A percentile compares a stretch with the other conserved stretches of the same genome.
Evolutionary conservation across 2,888 invertebrate species (phyloP).

Genomic region (Microctonus aethiopoides): DNA sequence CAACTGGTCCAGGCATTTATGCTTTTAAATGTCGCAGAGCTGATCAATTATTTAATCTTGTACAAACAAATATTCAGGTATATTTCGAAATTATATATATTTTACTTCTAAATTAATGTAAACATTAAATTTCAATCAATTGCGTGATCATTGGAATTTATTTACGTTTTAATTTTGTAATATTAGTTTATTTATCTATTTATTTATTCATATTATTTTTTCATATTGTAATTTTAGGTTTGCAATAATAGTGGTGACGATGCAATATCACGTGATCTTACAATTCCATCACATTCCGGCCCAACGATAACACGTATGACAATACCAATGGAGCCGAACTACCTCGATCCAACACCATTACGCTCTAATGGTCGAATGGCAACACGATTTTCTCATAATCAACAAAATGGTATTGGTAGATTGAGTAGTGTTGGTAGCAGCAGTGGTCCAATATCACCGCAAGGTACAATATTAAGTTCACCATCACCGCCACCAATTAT

Average conservation of each 20-base stretch:
- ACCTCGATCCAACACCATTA: constrained; percentile 68
- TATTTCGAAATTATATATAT: background rate
- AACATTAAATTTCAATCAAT: background rate
- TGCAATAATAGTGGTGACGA: constrained; percentile 63
- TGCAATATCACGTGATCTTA: constrained; percentile 62
- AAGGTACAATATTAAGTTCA: constrained; percentile 61
- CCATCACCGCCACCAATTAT: constrained; percentile 63
- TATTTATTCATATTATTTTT: background rate
- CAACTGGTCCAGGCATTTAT: constrained; percentile 94
- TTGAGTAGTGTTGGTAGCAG: constrained; percentile 65
- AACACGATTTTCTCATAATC: constrained; percentile 56
- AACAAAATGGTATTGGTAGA: constrained; percentile 60
- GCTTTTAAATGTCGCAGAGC: constrained; percentile 92
- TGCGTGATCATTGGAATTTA: background rate
- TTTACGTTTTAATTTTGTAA: too few species aligned
- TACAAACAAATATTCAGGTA: constrained; percentile 86
- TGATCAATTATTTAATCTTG: constrained; percentile 84
- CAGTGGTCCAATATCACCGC: constrained; percentile 66
- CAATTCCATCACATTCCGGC: constrained; percentile 60
- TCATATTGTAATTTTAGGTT: constrained; percentile 46
- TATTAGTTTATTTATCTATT: background rate
- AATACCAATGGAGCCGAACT: constrained; percentile 67
- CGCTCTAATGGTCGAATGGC: constrained; percentile 52
- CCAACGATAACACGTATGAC: constrained; percentile 66
- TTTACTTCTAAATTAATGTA: too few species aligned